A percentile compares a stretch with the other conserved stretches of the same genome.
Conservation (phyloP, 2,888 invertebrate genomes). For the Anorthoa munda region DNA sequence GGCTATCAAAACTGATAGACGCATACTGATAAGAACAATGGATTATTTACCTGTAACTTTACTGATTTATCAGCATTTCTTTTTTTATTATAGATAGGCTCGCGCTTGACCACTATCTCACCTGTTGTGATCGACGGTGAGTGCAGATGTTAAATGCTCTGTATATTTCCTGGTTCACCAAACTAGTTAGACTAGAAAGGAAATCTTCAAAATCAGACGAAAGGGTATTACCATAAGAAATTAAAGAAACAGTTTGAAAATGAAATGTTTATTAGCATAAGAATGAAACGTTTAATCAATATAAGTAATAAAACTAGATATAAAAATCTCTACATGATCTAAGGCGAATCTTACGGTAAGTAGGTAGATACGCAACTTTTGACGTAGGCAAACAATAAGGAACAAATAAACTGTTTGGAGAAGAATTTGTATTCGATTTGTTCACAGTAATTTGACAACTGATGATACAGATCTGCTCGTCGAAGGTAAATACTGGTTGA, state of each 20-base stretch:
- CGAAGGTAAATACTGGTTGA: too few relatives aligned
- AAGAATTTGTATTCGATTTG: neutral
- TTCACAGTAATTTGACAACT: neutral
- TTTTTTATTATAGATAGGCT: too few relatives aligned
- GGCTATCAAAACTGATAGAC: neutral
- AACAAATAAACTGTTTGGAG: neutral
- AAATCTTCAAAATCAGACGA: neutral
- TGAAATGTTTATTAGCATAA: constrained; percentile 42
- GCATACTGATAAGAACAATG: neutral
- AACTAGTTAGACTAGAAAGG: neutral
- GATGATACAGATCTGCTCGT: too few relatives aligned
- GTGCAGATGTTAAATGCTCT: neutral
- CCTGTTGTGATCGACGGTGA: neutral
- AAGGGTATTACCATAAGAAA: neutral
- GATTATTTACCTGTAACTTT: neutral
- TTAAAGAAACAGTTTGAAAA: constrained; percentile 22
- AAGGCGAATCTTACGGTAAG: constrained; percentile 10
- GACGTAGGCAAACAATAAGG: neutral
- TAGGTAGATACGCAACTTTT: too few relatives aligned
- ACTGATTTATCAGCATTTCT: neutral
- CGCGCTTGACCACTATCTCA: too few relatives aligned
- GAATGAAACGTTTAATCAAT: constrained; percentile 14
- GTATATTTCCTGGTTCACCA: neutral
- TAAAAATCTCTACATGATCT: constrained; percentile 15
- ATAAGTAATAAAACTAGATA: constrained; percentile 32